Conservation (phyloP, 1,140 invertebrate species). For the Anastrepha obliqua region DNA sequence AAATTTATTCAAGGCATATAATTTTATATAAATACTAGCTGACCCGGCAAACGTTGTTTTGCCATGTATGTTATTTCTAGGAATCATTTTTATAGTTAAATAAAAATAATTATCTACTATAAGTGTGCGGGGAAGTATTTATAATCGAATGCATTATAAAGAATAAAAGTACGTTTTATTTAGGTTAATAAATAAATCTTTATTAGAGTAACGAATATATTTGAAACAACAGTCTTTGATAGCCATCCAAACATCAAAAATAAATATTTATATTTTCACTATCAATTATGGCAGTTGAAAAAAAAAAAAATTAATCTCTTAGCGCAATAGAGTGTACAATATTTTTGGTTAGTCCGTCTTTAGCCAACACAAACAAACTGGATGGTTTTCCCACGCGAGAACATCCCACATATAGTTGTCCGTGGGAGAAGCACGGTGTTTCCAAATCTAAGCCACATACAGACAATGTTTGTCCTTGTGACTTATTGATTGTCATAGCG, state of each 20-base stretch:
- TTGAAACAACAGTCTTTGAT: background rate
- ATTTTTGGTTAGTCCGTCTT: too few relatives aligned
- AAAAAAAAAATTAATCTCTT: background rate
- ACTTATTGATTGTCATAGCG: too few relatives aligned
- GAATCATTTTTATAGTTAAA: too few relatives aligned
- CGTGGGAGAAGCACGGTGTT: background rate
- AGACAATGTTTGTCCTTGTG: too few relatives aligned
- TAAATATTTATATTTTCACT: too few relatives aligned
- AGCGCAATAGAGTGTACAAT: background rate
- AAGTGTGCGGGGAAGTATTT: constrained; percentile 58
- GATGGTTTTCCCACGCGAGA: too few relatives aligned
- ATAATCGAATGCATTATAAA: constrained; percentile 11
- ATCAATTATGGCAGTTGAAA: background rate
- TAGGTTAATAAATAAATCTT: too few relatives aligned
- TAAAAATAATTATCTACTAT: background rate
- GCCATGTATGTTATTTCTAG: too few relatives aligned
- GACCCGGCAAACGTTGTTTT: too few relatives aligned
- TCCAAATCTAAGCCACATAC: background rate
- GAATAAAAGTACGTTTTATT: background rate
- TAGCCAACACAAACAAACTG: too few relatives aligned
- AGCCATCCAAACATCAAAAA: background rate
- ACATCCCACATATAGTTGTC: too few relatives aligned
- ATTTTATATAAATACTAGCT: too few relatives aligned
- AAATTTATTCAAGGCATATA: background rate
- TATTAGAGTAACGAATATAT: background rate